These are phyloP conservation scores for Caenorhabditis briggsae DNA, from an alignment of 1,140 invertebrate genomes.

Conservation along the genomic window DNA sequence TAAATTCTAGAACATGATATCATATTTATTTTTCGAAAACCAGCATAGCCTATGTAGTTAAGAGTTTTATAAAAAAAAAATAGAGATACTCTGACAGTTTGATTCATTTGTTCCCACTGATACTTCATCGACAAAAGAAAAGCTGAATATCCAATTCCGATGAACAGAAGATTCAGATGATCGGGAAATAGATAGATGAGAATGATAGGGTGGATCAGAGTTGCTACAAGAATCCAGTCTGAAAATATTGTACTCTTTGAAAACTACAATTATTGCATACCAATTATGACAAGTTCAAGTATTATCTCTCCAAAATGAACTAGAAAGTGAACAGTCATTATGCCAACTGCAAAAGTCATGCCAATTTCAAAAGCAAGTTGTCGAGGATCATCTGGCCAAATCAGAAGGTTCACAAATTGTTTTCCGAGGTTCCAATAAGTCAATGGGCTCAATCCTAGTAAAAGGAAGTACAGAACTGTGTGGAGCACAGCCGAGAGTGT, in stretches of 20 bases:
- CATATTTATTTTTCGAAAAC: too few relatives aligned
- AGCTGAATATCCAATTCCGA: not conserved
- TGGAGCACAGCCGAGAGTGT: not conserved
- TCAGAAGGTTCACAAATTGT: not conserved
- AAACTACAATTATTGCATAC: not conserved
- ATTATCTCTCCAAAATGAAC: not conserved
- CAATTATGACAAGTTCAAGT: not conserved
- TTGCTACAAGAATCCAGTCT: not conserved
- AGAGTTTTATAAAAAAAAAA: not conserved
- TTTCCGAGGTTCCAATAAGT: slow-evolving; percentile 34
- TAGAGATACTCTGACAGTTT: not conserved
- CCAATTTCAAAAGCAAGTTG: not conserved
- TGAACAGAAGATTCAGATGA: not conserved
- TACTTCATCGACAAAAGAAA: not conserved
- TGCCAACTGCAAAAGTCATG: not conserved
- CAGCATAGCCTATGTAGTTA: too few relatives aligned
- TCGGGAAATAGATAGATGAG: not conserved
- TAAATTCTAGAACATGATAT: not conserved
- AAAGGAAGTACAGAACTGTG: not conserved
- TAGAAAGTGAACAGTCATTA: not conserved
- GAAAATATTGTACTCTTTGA: not conserved
- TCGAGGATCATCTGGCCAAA: slow-evolving; percentile 21
- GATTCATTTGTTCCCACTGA: not conserved
- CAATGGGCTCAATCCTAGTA: not conserved
- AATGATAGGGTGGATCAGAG: not conserved